A percentile compares a stretch with the other conserved stretches of the same genome.
Evolutionary conservation across 2,797 vertebrate species (phyloP).

Genomic region (Furcifer pardalis): DNA sequence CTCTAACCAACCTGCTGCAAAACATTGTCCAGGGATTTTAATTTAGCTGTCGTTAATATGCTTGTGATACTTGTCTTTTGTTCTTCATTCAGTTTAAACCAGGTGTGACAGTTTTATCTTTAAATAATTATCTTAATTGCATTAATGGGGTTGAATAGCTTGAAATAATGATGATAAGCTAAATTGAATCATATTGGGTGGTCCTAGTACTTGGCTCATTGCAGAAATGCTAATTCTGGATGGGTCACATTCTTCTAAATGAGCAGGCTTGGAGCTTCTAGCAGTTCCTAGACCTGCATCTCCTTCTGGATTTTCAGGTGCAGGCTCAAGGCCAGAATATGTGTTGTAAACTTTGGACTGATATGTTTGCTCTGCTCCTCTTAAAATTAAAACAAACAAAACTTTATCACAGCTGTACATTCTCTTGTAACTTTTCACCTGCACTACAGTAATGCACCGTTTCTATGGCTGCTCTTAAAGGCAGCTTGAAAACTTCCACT

Average conservation of each 20-base stretch:
- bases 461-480: background rate
- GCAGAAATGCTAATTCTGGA: background rate
- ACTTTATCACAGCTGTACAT: background rate
- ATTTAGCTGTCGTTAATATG: background rate
- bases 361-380: background rate
- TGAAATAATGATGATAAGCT: background rate
- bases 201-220: background rate
- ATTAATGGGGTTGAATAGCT: background rate
- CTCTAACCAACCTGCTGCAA: background rate
- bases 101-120: constrained; percentile 5
- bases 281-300: background rate
- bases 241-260: background rate
- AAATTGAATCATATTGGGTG: background rate
- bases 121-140: background rate
- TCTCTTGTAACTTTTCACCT: background rate
- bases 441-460: background rate
- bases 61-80: background rate
- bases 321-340: background rate
- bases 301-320: constrained; percentile 1
- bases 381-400: background rate
- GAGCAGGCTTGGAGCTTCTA: background rate
- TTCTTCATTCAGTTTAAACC: background rate
- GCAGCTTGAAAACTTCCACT: background rate
- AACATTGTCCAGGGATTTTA: background rate
- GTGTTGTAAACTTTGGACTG: background rate